phyloP scores from a whole-genome alignment of 2,797 vertebrate species.

The Monodelphis domestica region DNA sequence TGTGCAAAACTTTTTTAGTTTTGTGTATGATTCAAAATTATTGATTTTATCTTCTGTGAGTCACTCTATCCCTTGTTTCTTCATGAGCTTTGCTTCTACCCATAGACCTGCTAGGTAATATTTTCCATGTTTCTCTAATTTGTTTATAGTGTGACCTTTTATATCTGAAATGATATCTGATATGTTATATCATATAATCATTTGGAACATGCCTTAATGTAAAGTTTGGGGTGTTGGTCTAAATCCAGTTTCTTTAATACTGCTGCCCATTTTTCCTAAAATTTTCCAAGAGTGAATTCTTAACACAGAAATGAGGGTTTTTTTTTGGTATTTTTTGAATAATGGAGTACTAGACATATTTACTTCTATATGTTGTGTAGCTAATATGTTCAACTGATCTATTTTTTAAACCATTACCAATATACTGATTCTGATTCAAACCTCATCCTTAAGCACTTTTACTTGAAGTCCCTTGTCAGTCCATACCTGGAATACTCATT shows the following conservation, averaged over 20 bases:
- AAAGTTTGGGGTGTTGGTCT: background rate
- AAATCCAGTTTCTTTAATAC: background rate
- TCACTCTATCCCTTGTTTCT: background rate
- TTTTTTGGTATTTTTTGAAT: background rate
- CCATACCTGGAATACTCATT: background rate
- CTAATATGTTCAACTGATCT: background rate
- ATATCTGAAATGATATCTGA: too few species aligned
- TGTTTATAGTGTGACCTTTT: background rate
- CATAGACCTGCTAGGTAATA: background rate
- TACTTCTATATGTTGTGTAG: background rate
- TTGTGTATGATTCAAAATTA: background rate
- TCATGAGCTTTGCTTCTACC: background rate
- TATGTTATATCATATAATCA: background rate
- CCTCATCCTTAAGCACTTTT: background rate
- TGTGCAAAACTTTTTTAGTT: background rate
- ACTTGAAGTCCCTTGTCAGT: background rate
- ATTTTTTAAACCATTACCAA: background rate
- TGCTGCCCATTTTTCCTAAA: background rate
- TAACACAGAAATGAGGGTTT: background rate
- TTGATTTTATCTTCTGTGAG: background rate
- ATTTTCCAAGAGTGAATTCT: background rate
- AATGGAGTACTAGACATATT: background rate
- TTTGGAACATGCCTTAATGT: background rate
- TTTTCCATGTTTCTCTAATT: background rate
- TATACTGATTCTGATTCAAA: background rate